Percentiles rank a stretch among this genome's conserved stretches.
Conservation (phyloP, 1,140 invertebrate species). For the Hydropsyche tenuis region DNA sequence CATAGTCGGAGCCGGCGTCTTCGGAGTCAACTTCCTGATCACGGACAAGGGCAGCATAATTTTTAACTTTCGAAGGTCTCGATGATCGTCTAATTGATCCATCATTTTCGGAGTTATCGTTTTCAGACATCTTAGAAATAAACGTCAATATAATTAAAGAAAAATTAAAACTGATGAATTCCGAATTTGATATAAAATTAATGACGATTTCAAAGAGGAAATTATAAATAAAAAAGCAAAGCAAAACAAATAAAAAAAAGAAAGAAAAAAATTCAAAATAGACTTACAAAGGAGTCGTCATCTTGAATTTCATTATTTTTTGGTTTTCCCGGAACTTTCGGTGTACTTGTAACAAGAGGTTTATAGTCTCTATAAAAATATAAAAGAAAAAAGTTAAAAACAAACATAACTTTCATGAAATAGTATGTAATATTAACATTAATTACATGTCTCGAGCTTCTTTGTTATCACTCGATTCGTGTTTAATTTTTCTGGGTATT, state of each 20-base stretch:
- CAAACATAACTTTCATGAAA: too few relatives aligned
- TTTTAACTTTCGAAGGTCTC: conserved; percentile 58
- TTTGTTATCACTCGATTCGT: too few relatives aligned
- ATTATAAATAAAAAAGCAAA: not conserved
- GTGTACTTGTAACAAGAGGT: too few relatives aligned
- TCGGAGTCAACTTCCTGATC: conserved; percentile 44
- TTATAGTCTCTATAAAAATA: too few relatives aligned
- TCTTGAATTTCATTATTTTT: not conserved
- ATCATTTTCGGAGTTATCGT: conserved; percentile 43
- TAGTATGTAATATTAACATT: too few relatives aligned
- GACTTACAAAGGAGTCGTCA: not conserved
- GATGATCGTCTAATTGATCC: conserved; percentile 55
- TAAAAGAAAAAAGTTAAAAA: too few relatives aligned
- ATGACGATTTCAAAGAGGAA: not conserved
- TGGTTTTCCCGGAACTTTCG: not conserved
- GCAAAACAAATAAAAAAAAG: not conserved
- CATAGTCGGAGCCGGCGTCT: conserved; percentile 22
- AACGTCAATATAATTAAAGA: not conserved
- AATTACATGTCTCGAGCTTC: too few relatives aligned
- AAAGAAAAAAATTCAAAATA: not conserved
- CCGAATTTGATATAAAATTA: not conserved
- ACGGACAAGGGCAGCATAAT: conserved; percentile 61
- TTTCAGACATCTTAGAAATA: conserved; percentile 26
- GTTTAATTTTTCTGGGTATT: too few relatives aligned
- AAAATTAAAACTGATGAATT: too few relatives aligned